phyloP scores from a whole-genome alignment of 2,888 invertebrate genomes.

The Proisotoma minuta region DNA sequence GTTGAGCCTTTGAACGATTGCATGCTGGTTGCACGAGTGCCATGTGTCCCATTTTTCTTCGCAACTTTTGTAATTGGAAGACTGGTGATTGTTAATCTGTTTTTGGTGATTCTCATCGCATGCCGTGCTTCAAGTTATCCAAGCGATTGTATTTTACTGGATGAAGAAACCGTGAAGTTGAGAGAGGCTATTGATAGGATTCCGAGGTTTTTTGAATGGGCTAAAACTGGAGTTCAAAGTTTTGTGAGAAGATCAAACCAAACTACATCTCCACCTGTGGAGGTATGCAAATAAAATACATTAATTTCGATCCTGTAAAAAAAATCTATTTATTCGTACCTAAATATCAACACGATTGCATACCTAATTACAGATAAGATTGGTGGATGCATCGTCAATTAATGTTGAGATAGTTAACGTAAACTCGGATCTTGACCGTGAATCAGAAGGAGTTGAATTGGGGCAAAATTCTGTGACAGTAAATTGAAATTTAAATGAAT shows the following conservation, averaged over 20 bases:
- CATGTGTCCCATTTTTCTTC: constrained; percentile 96
- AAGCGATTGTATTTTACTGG: constrained; percentile 54
- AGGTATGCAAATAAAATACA: no score
- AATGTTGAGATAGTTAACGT: constrained; percentile 12
- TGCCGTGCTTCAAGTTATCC: constrained; percentile 96
- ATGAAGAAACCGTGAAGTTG: constrained; percentile 85
- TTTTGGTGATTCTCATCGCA: constrained; percentile 98
- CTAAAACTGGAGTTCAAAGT: constrained; percentile 71
- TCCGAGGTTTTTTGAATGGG: constrained; percentile 80
- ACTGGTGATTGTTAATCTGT: constrained; percentile 97
- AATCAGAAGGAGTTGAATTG: constrained; percentile 64
- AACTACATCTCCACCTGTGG: constrained; percentile 50
- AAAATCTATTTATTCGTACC: no score
- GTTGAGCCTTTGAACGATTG: constrained; percentile 99
- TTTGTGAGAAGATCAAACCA: constrained; percentile 71
- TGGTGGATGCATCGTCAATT: constrained; percentile 15
- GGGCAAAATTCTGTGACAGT: neutral
- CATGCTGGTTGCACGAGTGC: constrained; percentile 79
- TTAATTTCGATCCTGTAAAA: no score
- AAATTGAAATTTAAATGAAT: no score
- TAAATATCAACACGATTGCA: no score
- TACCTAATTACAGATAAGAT: no score
- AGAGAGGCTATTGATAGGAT: constrained; percentile 95
- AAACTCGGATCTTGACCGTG: constrained; percentile 56
- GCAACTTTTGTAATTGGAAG: constrained; percentile 98